Evolutionary conservation across 1,140 invertebrate genomes (phyloP), one percentile per base, ranked within the genome.

Genomic region (Aphelenchoides besseyi): DNA sequence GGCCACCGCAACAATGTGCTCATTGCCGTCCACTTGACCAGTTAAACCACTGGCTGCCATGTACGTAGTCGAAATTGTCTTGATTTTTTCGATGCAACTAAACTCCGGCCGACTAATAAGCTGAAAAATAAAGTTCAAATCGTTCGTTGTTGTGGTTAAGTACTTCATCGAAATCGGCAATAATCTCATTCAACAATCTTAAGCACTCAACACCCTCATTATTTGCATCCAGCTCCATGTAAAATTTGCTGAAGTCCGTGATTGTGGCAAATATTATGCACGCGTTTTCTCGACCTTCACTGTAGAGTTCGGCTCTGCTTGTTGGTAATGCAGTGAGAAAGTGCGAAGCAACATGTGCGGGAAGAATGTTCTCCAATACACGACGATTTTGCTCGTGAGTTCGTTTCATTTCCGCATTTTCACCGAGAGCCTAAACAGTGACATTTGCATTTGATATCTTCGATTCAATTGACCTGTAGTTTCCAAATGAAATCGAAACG

Each of bases 161-260:
- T 41, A 94, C 92, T 85, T 94, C 90, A 87, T 96, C 94, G 88
- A 95, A 95, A 87, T 95, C 93, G 0, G 92, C 92, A 71, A 96
- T 95, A 71, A 98, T 97, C 88, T 98, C 96, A 87, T 98, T 98
- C 18, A 98, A 88, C 36, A 98, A 88, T 70, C 95, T 88, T 18
- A 96, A 87, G 85, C 93, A 95, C 85, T 95, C 94, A 66, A 95
- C 89, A 2, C 94, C 94, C 86, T 93, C 92, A 85, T 93, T 92
- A 83, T 92, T 95, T 55, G 92, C 92, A 86, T 95, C 93, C 64
- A 73, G 93, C 88, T 88, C 95, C 92, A 37, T 93, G 86, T 95
- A 95, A 87, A 95, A 95, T 85, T 96, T 93, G 84, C 93, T 92
- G 86, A 94, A 96, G 87, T 95, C 95, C 73, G 93, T 92, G 79